Percentiles rank a stretch among this genome's conserved stretches.
phyloP scores from a whole-genome alignment of 1,140 invertebrate species.

The Augochlora pura region DNA sequence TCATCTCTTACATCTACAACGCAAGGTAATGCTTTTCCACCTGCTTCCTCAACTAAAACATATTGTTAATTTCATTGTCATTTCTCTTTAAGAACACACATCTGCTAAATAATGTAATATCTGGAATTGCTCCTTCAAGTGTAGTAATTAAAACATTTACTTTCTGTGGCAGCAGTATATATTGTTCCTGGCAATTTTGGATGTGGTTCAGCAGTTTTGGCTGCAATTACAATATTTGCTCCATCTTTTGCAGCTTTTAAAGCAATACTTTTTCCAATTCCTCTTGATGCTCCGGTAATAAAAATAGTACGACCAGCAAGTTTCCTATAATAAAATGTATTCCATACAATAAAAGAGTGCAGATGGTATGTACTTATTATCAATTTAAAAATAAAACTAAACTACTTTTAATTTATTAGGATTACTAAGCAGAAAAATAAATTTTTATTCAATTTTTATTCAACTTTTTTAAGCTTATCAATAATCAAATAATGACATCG shows the following conservation, averaged over 20 bases:
- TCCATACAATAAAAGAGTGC: too few species aligned
- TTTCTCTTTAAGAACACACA: background rate
- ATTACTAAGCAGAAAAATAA: too few species aligned
- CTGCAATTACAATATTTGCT: constrained; percentile 96
- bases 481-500: background rate
- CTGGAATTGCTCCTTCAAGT: background rate
- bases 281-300: constrained; percentile 97
- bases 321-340: constrained; percentile 83
- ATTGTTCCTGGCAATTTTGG: constrained; percentile 99
- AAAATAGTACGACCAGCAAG: constrained; percentile 95
- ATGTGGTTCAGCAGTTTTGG: constrained; percentile 97
- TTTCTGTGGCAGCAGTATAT: constrained; percentile 97
- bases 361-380: too few species aligned
- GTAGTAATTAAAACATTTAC: constrained; percentile 80
- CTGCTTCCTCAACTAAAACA: constrained; percentile 90
- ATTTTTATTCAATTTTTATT: too few species aligned
- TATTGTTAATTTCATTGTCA: background rate
- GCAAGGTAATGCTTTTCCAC: constrained; percentile 95
- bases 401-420: too few species aligned
- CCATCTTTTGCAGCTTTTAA: constrained; percentile 96
- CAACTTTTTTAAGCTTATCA: too few species aligned
- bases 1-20: constrained; percentile 97
- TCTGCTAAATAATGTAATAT: background rate
- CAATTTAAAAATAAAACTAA: too few species aligned
- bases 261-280: constrained; percentile 98